A percentile compares a stretch with the other conserved stretches of the same genome.
Evolutionary conservation across 2,797 vertebrate species (phyloP).

Genomic region (Oceanodroma leucorhoa): DNA sequence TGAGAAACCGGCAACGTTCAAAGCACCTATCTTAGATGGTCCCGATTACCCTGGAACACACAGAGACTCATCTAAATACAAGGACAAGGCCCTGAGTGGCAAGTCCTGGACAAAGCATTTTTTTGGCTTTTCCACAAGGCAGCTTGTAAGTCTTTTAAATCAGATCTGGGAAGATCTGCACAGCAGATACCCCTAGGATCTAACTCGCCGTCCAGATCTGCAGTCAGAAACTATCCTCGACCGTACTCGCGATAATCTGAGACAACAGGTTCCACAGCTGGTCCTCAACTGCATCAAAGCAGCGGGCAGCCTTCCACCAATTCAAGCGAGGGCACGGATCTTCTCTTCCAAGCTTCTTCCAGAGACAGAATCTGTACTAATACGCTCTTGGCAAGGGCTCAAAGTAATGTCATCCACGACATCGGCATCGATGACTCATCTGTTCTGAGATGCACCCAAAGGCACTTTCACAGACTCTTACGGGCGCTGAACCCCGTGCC

Average conservation of each 20-base stretch:
- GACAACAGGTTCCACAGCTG: not conserved
- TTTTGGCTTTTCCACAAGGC: not conserved
- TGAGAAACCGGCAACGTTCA: not conserved
- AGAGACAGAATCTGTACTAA: not conserved
- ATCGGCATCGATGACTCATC: not conserved
- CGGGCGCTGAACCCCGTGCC: fast-evolving
- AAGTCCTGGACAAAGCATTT: not conserved
- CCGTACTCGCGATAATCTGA: fast-evolving
- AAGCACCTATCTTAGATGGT: not conserved
- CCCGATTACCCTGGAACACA: not conserved
- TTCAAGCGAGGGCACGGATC: not conserved
- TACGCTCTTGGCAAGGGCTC: not conserved
- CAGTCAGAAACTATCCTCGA: not conserved
- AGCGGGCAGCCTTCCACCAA: not conserved
- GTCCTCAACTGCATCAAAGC: not conserved
- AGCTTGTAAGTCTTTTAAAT: not conserved
- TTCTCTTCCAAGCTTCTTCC: not conserved
- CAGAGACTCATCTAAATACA: not conserved
- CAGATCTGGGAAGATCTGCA: not conserved
- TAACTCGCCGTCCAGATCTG: not conserved
- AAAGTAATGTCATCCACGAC: not conserved
- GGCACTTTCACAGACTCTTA: not conserved
- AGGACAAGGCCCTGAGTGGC: not conserved
- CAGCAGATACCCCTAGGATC: not conserved
- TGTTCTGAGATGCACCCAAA: not conserved